Conservation (phyloP, 1,140 invertebrate genomes). For the Pemphigus obesinymphae region DNA sequence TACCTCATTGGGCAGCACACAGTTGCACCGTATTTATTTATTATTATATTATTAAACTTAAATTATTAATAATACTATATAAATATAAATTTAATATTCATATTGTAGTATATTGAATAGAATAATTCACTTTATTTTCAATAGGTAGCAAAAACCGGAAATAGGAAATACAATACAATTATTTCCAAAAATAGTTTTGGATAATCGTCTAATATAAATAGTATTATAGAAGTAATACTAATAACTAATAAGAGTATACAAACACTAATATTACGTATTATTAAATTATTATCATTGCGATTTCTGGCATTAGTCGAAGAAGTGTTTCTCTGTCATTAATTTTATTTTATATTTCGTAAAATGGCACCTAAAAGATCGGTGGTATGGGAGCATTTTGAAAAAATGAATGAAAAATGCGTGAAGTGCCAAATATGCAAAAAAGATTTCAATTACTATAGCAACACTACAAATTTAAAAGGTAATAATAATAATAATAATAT, state of each 20-base stretch:
- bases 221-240: not conserved
- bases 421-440: not conserved
- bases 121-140: not conserved
- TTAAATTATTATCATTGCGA: not conserved
- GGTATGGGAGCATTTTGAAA: slow-evolving; percentile 12
- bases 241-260: not conserved
- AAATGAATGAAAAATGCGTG: not conserved
- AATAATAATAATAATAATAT: not conserved
- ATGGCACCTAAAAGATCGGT: not conserved
- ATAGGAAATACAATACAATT: not conserved
- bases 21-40: not conserved
- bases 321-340: not conserved
- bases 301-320: slow-evolving; percentile 3
- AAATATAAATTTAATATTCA: slow-evolving; percentile 8
- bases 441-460: not conserved
- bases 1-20: not conserved
- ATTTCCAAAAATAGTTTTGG: slow-evolving; percentile 2
- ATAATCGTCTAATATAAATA: not conserved
- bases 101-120: not conserved
- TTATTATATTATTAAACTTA: no score
- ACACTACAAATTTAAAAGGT: slow-evolving; percentile 4
- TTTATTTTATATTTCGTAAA: not conserved
- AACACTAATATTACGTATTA: not conserved
- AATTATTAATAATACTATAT: not conserved
- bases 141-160: not conserved